These are phyloP conservation scores for Pseudorhombus dupliciocellatus DNA, from an alignment of 2,113 vertebrate genomes.

Conservation along the genomic window DNA sequence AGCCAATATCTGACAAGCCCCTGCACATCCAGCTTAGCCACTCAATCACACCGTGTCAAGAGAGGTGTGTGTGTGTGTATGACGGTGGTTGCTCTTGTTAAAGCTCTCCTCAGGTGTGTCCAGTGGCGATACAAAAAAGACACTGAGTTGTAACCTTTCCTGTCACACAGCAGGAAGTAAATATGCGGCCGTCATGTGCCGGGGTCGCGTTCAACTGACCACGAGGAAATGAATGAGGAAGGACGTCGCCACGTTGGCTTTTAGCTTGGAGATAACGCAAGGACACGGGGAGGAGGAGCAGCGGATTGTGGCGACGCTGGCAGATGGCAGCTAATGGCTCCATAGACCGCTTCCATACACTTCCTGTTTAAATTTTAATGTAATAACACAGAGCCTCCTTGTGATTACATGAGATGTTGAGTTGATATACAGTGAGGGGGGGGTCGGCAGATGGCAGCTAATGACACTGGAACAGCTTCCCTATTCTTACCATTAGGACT, in stretches of 20 bases:
- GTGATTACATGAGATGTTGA: conserved; percentile 65
- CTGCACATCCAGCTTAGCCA: conserved; percentile 52
- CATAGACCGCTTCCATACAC: conserved; percentile 49
- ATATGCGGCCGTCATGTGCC: conserved; percentile 45
- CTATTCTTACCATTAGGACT: conserved; percentile 37
- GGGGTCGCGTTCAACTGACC: conserved; percentile 51
- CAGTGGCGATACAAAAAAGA: conserved; percentile 45
- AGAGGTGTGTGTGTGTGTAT: background rate
- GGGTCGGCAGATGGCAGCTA: conserved; percentile 62
- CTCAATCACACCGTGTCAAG: conserved; percentile 54
- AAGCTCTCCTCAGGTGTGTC: conserved; percentile 50
- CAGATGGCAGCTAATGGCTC: conserved; percentile 68
- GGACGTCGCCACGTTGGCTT: conserved; percentile 35
- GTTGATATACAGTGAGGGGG: conserved; percentile 44
- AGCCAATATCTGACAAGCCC: conserved; percentile 45
- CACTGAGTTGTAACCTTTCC: conserved; percentile 59
- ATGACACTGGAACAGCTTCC: conserved; percentile 55
- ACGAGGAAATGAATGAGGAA: conserved; percentile 39
- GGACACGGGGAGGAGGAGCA: conserved; percentile 9
- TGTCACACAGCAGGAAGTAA: conserved; percentile 55
- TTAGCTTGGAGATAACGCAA: conserved; percentile 25
- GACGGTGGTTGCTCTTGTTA: conserved; percentile 20
- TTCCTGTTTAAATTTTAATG: conserved; percentile 67
- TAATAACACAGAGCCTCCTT: conserved; percentile 65
- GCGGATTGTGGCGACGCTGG: conserved; percentile 40